These are phyloP conservation scores for Cybosia mesomella DNA, from an alignment of 2,888 invertebrate species.

Conservation along the genomic window DNA sequence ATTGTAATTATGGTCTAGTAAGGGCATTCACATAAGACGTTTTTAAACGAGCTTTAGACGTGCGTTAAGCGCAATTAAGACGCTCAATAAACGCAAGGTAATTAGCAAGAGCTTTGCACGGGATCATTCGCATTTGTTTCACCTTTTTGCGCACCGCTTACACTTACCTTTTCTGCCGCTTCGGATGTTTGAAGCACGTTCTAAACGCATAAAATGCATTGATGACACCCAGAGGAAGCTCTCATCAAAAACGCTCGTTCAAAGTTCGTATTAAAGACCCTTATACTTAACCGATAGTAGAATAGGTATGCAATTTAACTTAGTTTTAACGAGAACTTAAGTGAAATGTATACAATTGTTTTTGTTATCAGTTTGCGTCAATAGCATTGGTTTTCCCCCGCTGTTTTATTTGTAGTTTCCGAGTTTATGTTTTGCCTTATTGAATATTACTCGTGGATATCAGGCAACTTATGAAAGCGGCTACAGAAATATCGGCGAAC, in stretches of 20 bases:
- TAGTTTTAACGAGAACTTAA: neutral
- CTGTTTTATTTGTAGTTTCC: neutral
- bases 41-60: neutral
- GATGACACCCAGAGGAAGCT: neutral
- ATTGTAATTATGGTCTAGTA: too few relatives aligned
- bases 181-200: neutral
- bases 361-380: conserved; percentile 7
- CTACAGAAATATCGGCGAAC: neutral
- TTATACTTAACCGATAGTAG: neutral
- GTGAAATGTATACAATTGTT: neutral
- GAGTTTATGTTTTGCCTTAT: neutral
- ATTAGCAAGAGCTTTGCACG: too few relatives aligned
- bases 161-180: too few relatives aligned
- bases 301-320: neutral
- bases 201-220: neutral
- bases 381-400: conserved; percentile 1
- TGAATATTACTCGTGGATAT: neutral
- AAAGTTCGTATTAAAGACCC: neutral
- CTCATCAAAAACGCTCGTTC: neutral
- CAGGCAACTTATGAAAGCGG: neutral
- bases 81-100: neutral
- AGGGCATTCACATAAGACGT: too few relatives aligned
- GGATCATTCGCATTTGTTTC: too few relatives aligned
- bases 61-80: neutral
- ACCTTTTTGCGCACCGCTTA: too few relatives aligned